A percentile compares a stretch with the other conserved stretches of the same genome.
Evolutionary conservation across 2,797 vertebrate species (phyloP).

Genomic region (Morelia viridis): DNA sequence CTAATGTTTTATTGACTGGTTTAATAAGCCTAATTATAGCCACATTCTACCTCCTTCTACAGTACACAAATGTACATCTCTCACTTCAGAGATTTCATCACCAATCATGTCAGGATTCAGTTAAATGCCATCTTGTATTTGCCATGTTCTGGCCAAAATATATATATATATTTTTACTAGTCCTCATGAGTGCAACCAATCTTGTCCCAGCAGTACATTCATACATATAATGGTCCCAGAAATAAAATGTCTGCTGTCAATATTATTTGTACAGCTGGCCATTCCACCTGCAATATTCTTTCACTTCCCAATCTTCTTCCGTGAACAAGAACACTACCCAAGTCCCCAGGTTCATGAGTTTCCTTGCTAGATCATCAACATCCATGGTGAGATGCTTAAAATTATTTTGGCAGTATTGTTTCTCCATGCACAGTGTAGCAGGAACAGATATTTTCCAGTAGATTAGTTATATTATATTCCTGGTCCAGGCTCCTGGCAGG

Average conservation of each 20-base stretch:
- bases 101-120: not conserved
- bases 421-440: not conserved
- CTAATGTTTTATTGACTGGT: not conserved
- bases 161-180: not conserved
- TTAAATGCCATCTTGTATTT: not conserved
- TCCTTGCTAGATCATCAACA: not conserved
- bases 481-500: not conserved
- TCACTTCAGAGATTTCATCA: not conserved
- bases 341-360: not conserved
- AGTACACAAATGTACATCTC: not conserved
- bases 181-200: not conserved
- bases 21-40: not conserved
- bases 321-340: not conserved
- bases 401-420: not conserved
- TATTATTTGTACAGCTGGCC: not conserved
- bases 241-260: not conserved
- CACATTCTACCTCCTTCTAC: not conserved
- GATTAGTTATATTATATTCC: not conserved
- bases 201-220: not conserved
- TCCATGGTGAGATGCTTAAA: not conserved
- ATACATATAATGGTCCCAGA: not conserved
- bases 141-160: not conserved
- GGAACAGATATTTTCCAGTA: not conserved
- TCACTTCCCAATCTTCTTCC: not conserved
- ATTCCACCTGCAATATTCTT: not conserved